Evolutionary conservation across 2,888 invertebrate genomes (phyloP).

Genomic region (Acrocera orbiculus): DNA sequence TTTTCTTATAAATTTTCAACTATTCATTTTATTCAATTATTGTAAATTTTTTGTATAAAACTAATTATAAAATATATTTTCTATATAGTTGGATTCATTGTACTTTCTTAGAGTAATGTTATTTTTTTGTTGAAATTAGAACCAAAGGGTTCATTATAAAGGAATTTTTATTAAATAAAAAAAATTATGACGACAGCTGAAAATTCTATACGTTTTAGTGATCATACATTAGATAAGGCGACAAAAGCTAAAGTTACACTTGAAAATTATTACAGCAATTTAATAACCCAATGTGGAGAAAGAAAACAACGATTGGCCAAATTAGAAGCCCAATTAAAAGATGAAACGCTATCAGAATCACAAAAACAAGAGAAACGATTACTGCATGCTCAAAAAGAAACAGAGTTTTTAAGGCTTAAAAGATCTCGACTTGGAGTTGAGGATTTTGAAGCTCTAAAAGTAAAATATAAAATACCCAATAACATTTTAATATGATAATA

Average conservation of each 20-base stretch:
- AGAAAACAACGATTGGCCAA: constrained; percentile 86
- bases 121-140: no score
- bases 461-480: no score
- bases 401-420: constrained; percentile 92
- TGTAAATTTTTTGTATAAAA: no score
- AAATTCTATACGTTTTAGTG: constrained; percentile 80
- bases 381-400: constrained; percentile 96
- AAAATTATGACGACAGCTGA: constrained; percentile 73
- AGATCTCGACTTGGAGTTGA: constrained; percentile 90
- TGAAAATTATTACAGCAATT: constrained; percentile 98
- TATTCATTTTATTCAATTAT: no score
- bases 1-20: no score
- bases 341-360: constrained; percentile 84
- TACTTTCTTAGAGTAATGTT: no score
- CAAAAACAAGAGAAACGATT: constrained; percentile 74
- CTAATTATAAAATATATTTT: no score
- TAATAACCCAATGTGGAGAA: constrained; percentile 93
- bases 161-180: no score
- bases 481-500: no score
- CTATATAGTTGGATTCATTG: no score
- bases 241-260: constrained; percentile 97
- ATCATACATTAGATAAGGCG: constrained; percentile 95
- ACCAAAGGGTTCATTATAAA: no score
- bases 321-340: constrained; percentile 90
- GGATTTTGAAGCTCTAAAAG: constrained; percentile 94